Percentiles rank a stretch among this genome's conserved stretches.
Conservation (phyloP, 2,888 invertebrate species). For the Aleiodes alternator region DNA sequence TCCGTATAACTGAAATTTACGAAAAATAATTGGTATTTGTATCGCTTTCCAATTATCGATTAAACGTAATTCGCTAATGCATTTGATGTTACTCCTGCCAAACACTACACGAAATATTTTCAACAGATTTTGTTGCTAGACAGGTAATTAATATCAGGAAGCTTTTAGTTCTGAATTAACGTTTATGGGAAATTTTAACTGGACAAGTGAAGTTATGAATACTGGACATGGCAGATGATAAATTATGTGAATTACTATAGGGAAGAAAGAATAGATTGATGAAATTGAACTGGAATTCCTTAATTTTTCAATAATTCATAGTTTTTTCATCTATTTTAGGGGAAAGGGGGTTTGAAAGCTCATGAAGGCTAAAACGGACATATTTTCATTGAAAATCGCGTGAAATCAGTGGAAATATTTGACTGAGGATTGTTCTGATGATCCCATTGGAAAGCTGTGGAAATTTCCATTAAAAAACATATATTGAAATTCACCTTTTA, state of each 20-base stretch:
- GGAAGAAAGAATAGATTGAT: neutral
- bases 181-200: neutral
- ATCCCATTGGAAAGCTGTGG: too few species aligned
- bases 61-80: constrained; percentile 53
- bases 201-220: neutral
- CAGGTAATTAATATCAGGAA: constrained; percentile 3
- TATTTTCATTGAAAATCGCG: too few species aligned
- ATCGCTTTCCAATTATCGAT: constrained; percentile 21
- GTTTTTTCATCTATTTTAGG: neutral
- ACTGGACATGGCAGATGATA: neutral
- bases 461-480: too few species aligned
- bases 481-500: too few species aligned
- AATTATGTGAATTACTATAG: neutral
- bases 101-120: constrained; percentile 37
- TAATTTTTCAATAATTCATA: too few species aligned
- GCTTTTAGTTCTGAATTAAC: neutral
- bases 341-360: too few species aligned
- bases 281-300: too few species aligned
- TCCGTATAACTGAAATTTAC: too few species aligned
- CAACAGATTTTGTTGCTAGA: constrained; percentile 19
- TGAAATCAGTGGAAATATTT: too few species aligned
- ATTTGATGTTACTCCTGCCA: constrained; percentile 48
- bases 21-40: neutral
- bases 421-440: too few species aligned
- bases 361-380: too few species aligned